A percentile compares a stretch with the other conserved stretches of the same genome.
Conservation (phyloP, 2,797 vertebrate species). For the Enteromius mattozi region DNA sequence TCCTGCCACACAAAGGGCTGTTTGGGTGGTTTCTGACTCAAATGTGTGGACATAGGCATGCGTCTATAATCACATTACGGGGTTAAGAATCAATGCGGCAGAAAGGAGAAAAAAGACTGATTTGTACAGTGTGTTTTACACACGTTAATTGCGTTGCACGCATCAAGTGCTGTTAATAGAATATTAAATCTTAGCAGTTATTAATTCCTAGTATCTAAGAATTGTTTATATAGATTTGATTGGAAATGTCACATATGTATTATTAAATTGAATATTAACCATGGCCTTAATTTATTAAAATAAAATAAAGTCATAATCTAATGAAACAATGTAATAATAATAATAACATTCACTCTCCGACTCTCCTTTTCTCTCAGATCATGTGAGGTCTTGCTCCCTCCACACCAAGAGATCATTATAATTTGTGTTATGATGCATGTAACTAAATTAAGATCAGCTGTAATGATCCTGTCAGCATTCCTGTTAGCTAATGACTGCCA, state of each 20-base stretch:
- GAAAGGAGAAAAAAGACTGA: slow-evolving; percentile 35
- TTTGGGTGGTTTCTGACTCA: slow-evolving; percentile 66
- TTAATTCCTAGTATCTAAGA: background rate
- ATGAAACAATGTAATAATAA: background rate
- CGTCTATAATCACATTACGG: slow-evolving; percentile 63
- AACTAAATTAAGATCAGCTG: slow-evolving; percentile 48
- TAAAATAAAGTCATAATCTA: background rate
- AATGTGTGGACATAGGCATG: slow-evolving; percentile 61
- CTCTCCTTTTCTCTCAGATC: slow-evolving; percentile 4
- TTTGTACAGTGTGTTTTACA: background rate
- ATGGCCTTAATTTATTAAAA: background rate
- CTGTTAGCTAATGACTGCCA: background rate
- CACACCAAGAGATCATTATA: background rate
- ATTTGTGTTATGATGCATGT: slow-evolving; percentile 43
- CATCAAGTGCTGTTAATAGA: background rate
- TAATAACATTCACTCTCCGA: background rate
- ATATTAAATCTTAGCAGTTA: background rate
- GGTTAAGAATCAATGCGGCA: slow-evolving; percentile 56
- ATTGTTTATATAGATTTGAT: background rate
- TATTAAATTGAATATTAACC: background rate
- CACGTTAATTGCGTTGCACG: background rate
- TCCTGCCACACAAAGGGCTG: slow-evolving; percentile 58
- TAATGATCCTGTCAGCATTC: slow-evolving; percentile 19
- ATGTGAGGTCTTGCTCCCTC: background rate
- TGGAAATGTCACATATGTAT: background rate